These are phyloP conservation scores for Drosophila siamana DNA, from an alignment of 2,888 invertebrate species.

Conservation along the genomic window DNA sequence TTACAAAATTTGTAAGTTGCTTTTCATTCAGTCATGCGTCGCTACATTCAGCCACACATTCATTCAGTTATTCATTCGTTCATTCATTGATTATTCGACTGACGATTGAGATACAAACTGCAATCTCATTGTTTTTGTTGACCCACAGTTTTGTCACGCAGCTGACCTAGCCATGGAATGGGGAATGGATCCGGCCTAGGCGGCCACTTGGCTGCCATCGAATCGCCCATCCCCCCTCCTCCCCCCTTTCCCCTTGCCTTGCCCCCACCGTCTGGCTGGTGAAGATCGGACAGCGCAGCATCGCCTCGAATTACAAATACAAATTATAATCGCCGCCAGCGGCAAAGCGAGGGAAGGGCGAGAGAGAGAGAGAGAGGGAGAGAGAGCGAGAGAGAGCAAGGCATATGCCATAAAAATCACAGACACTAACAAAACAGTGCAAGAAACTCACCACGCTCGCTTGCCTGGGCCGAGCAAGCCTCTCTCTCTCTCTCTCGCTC, in stretches of 20 bases:
- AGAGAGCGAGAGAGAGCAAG: constrained; percentile 19
- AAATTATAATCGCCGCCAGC: constrained; percentile 45
- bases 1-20: constrained; percentile 48
- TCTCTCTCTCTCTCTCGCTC: background rate
- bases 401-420: too few species aligned
- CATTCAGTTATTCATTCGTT: constrained; percentile 26
- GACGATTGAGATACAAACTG: constrained; percentile 40
- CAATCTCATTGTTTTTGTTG: constrained; percentile 69
- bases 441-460: constrained; percentile 56
- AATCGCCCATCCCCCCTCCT: background rate
- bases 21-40: constrained; percentile 21
- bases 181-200: constrained; percentile 25
- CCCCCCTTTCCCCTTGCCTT: fast-evolving
- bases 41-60: constrained; percentile 7
- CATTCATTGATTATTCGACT: constrained; percentile 41
- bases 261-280: too few species aligned
- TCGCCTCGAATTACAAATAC: constrained; percentile 44
- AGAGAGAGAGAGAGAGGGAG: too few species aligned
- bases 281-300: constrained; percentile 23
- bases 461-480: background rate
- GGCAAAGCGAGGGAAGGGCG: constrained; percentile 3
- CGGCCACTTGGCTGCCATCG: constrained; percentile 37
- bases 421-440: constrained; percentile 6
- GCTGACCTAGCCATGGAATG: constrained; percentile 48
- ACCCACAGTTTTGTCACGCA: constrained; percentile 64